phyloP scores from a whole-genome alignment of 2,113 vertebrate genomes.

The Alces alces region DNA sequence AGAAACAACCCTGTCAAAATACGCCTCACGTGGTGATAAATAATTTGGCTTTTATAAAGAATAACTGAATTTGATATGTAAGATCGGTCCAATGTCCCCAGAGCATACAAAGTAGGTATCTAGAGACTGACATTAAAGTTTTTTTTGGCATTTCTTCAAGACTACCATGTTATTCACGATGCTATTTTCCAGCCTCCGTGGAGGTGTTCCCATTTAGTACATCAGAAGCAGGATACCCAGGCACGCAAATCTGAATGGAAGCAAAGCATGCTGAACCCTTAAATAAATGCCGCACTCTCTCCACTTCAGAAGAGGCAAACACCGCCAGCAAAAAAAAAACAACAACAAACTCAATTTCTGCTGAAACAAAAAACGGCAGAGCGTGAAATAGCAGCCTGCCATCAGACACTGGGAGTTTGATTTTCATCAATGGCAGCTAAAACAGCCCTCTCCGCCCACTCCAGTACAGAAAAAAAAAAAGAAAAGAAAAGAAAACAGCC shows the following conservation, averaged over 20 bases:
- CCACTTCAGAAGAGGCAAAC: slow-evolving; percentile 46
- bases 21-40: neutral
- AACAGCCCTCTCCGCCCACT: slow-evolving; percentile 60
- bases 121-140: neutral
- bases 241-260: slow-evolving; percentile 28
- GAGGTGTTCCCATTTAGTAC: slow-evolving; percentile 42
- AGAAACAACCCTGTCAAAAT: slow-evolving; percentile 23
- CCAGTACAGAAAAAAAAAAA: neutral
- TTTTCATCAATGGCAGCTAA: slow-evolving; percentile 56
- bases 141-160: neutral
- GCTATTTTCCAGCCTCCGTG: neutral
- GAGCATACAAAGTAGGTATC: neutral
- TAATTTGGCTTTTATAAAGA: neutral
- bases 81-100: neutral
- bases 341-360: slow-evolving; percentile 62
- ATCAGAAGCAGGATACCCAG: slow-evolving; percentile 29
- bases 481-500: slow-evolving; percentile 18
- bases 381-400: slow-evolving; percentile 78
- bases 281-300: slow-evolving; percentile 45
- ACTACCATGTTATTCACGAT: neutral
- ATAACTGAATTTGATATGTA: neutral
- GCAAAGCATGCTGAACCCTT: slow-evolving; percentile 44
- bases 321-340: slow-evolving; percentile 38
- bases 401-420: slow-evolving; percentile 58
- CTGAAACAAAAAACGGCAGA: slow-evolving; percentile 73